phyloP scores from a whole-genome alignment of 2,888 invertebrate species.

The Germaria angustata region DNA sequence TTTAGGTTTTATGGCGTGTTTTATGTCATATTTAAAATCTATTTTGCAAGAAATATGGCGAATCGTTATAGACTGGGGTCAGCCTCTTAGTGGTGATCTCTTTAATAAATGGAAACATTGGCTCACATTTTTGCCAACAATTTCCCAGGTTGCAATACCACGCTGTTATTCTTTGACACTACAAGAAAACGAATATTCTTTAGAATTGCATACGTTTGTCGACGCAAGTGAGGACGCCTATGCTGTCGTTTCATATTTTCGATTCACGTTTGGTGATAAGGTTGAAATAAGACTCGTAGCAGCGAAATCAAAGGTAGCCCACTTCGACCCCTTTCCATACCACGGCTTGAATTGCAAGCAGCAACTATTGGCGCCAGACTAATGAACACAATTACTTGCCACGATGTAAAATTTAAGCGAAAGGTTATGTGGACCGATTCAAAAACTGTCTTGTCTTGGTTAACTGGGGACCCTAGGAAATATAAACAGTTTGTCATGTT shows the following conservation, averaged over 20 bases:
- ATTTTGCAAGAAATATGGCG: constrained; percentile 29
- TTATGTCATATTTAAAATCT: constrained; percentile 19
- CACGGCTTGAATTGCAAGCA: constrained; percentile 29
- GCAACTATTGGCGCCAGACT: constrained; percentile 26
- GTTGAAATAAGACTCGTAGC: constrained; percentile 5
- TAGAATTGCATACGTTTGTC: constrained; percentile 29
- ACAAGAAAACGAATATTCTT: not conserved
- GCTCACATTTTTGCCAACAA: too few species aligned
- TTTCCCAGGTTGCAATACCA: too few species aligned
- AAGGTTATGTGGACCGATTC: constrained; percentile 41
- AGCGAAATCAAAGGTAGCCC: constrained; percentile 30
- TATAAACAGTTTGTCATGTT: constrained; percentile 29
- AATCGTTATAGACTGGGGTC: constrained; percentile 16
- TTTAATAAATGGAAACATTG: not conserved
- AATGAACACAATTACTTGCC: not conserved
- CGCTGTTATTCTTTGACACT: constrained; percentile 4
- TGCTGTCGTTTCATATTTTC: constrained; percentile 39
- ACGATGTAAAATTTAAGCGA: not conserved
- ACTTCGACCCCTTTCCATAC: constrained; percentile 30
- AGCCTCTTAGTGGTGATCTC: constrained; percentile 1
- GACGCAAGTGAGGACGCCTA: constrained; percentile 30
- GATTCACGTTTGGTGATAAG: not conserved
- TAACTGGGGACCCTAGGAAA: constrained; percentile 2
- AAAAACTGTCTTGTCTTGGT: constrained; percentile 26
- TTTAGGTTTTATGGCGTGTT: constrained; percentile 17